Percentiles rank a stretch among this genome's conserved stretches.
Conservation (phyloP, 1,140 invertebrate genomes). For the Drosophila tani region DNA sequence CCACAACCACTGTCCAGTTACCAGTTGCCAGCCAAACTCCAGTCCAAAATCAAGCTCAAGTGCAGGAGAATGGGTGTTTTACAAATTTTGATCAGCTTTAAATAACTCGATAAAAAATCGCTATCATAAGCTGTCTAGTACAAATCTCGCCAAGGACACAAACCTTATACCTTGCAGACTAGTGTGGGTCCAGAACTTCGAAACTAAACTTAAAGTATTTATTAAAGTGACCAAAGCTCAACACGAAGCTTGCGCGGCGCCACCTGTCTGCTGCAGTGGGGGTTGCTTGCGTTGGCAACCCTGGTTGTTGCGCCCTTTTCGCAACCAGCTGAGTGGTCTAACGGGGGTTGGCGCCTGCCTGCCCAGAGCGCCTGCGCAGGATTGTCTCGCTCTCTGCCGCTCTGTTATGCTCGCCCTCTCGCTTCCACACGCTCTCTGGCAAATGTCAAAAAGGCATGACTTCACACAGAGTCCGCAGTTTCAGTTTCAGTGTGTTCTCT, state of each 20-base stretch:
- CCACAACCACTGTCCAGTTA: too few species aligned
- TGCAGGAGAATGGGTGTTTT: too few species aligned
- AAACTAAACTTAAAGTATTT: not conserved
- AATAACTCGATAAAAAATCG: too few species aligned
- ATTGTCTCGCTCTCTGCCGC: not conserved
- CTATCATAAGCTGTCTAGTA: too few species aligned
- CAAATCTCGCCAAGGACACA: not conserved
- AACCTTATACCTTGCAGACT: not conserved
- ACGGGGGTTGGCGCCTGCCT: not conserved
- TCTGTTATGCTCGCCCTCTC: conserved; percentile 14
- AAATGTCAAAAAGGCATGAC: conserved; percentile 62
- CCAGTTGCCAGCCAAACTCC: too few species aligned
- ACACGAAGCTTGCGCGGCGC: not conserved
- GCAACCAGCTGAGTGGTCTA: conserved; percentile 1
- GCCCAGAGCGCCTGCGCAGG: conserved; percentile 15
- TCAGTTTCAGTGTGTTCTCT: conserved; percentile 71
- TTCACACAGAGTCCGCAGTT: conserved; percentile 34
- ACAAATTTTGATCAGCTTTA: too few species aligned
- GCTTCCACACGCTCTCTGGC: conserved; percentile 4
- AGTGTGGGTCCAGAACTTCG: not conserved
- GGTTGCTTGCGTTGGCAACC: not conserved
- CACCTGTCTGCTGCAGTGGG: conserved; percentile 1
- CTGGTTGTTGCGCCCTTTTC: conserved; percentile 6
- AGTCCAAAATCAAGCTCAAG: too few species aligned
- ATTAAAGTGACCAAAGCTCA: not conserved